Base-by-base conservation (phyloP, 2,797 vertebrate species). In the Remorina albescens region DNA sequence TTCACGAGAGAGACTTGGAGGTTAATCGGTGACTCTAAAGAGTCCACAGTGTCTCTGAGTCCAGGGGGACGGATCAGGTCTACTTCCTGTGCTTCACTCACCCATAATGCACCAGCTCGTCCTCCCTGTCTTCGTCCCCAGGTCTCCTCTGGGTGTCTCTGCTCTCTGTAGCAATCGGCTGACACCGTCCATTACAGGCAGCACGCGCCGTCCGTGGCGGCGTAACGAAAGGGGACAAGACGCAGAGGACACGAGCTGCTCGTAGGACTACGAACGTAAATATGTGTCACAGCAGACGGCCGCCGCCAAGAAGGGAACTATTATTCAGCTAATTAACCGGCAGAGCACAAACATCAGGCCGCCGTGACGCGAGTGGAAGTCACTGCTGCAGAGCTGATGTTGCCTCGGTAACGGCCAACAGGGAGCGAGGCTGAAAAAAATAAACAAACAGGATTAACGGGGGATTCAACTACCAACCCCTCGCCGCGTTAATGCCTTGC, bases 171-270 rank as follows among this genome's bases (percentile, higher is more conserved):
- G 86, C 88, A 90, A 90, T 90, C 88, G 87, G 86, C 88, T 34
- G 83, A 77, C 84, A 88, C 76, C 80, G 71, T 85, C 73, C 74
- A 91, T 90, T 90, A 90, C 64, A 71, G 63, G 67, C 80, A 58
- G 60, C 62, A 61, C 62, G 57, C 80, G 76, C 66, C 37, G 75
- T 50, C 80, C 71, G 62, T 60, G 74, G 69, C 26, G 50, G 26
- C 44, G 64, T 83, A 87, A 87, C 84, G 84, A 80, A 76, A 67
- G 80, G 59, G 69, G 70, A 76, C 64, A 71, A 54, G 65, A 26
- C 62, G 64, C 34, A 8, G 74, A 51, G 54, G 67, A 79, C 68
- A 70, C 64, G 71, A 76, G 60, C 23, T 46, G 66, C 51, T 76
- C 12, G 83, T 82, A 18, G 78, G 79, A 60, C 64, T 68, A 57